These are phyloP conservation scores for Girardia tigrina DNA, from an alignment of 2,888 invertebrate species.

Conservation along the genomic window DNA sequence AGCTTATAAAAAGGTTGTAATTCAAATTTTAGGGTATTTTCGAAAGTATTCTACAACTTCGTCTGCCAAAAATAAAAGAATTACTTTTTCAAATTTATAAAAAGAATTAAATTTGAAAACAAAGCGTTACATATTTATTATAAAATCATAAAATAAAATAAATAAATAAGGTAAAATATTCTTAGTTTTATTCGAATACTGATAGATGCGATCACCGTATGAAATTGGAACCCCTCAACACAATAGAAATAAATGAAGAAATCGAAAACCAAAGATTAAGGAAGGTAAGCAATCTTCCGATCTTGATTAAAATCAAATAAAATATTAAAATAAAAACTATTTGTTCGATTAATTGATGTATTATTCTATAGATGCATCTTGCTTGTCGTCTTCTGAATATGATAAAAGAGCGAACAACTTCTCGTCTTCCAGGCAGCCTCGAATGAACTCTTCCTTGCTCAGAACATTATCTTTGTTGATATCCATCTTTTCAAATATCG, in stretches of 20 bases:
- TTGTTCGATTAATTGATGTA: not conserved
- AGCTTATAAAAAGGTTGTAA: too few species aligned
- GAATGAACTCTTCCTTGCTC: conserved; percentile 86
- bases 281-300: conserved; percentile 1
- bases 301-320: not conserved
- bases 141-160: too few species aligned
- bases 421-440: conserved; percentile 84
- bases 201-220: not conserved
- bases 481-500: conserved; percentile 95
- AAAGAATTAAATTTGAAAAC: too few species aligned
- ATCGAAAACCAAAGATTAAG: not conserved
- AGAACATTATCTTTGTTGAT: conserved; percentile 91
- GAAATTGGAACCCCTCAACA: not conserved
- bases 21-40: too few species aligned
- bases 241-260: not conserved
- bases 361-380: not conserved
- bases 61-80: too few species aligned
- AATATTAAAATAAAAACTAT: not conserved
- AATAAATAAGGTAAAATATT: too few species aligned
- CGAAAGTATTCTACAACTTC: too few species aligned
- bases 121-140: too few species aligned
- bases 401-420: conserved; percentile 55
- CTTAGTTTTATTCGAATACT: too few species aligned
- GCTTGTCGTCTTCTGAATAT: conserved; percentile 12
- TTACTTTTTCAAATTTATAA: too few species aligned